Percentiles rank a stretch among this genome's conserved stretches.
phyloP scores from a whole-genome alignment of 2,888 invertebrate species.

The Philopedon plagiatum region DNA sequence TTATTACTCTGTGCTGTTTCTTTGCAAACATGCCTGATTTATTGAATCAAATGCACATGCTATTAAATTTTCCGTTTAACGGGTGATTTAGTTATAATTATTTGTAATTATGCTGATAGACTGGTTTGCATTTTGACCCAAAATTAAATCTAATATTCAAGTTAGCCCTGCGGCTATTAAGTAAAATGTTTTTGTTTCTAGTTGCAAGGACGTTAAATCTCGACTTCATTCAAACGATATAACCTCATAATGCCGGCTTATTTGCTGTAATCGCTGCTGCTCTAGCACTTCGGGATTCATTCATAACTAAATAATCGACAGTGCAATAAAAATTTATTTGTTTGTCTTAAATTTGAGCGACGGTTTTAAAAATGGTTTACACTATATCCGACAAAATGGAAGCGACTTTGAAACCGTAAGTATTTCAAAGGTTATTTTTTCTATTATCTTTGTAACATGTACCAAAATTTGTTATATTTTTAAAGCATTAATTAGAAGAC shows the following conservation, averaged over 20 bases:
- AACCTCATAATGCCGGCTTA: constrained; percentile 2
- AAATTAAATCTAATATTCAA: background rate
- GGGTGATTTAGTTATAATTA: background rate
- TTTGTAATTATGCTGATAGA: background rate
- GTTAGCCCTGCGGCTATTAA: background rate
- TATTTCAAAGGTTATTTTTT: too few relatives aligned
- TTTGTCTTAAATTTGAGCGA: background rate
- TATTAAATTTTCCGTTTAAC: background rate
- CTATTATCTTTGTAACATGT: too few relatives aligned
- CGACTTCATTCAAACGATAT: background rate
- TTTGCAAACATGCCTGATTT: too few relatives aligned
- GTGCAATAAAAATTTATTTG: background rate
- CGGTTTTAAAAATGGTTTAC: background rate
- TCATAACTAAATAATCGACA: background rate
- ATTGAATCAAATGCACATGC: background rate
- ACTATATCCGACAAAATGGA: background rate
- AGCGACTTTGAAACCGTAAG: background rate
- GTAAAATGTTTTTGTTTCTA: background rate
- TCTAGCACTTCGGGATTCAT: background rate
- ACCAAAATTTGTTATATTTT: too few relatives aligned
- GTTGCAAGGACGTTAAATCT: constrained; percentile 2
- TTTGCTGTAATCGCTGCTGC: background rate
- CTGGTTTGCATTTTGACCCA: background rate
- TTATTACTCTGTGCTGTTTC: too few relatives aligned
- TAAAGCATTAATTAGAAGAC: too few relatives aligned